A percentile compares a stretch with the other conserved stretches of the same genome.
These are phyloP conservation scores for Heteromurus nitidus DNA, from an alignment of 2,888 invertebrate genomes.

Conservation along the genomic window DNA sequence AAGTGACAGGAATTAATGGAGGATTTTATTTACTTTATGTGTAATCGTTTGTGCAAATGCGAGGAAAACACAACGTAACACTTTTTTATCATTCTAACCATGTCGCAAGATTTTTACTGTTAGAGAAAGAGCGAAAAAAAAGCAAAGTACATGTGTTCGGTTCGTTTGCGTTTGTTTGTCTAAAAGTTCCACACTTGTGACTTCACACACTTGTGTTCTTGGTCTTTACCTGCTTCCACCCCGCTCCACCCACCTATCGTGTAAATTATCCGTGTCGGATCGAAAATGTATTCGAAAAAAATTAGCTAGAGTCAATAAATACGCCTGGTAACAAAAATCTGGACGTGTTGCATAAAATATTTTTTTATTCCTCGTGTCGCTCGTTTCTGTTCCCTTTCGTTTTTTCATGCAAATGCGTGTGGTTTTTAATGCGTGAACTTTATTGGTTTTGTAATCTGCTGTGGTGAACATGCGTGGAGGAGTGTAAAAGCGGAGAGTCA, in stretches of 20 bases:
- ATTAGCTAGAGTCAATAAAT: slow-evolving; percentile 4
- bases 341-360: neutral
- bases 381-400: neutral
- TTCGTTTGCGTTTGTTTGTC: too few species aligned
- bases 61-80: neutral
- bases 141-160: too few species aligned
- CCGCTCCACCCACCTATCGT: neutral
- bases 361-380: neutral
- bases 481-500: too few species aligned
- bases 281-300: too few species aligned
- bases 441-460: neutral
- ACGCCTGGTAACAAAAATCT: neutral
- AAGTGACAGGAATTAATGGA: slow-evolving; percentile 27
- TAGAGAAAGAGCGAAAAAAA: neutral
- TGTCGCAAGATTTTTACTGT: too few species aligned
- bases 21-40: slow-evolving; percentile 4
- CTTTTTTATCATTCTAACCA: neutral
- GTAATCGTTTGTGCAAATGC: too few species aligned
- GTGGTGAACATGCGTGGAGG: too few species aligned
- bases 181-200: neutral
- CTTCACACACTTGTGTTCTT: neutral
- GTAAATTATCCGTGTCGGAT: slow-evolving; percentile 7
- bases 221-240: neutral
- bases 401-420: neutral
- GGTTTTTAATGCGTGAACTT: neutral